phyloP scores from a whole-genome alignment of 1,140 invertebrate species.

The Papilio xuthus region DNA sequence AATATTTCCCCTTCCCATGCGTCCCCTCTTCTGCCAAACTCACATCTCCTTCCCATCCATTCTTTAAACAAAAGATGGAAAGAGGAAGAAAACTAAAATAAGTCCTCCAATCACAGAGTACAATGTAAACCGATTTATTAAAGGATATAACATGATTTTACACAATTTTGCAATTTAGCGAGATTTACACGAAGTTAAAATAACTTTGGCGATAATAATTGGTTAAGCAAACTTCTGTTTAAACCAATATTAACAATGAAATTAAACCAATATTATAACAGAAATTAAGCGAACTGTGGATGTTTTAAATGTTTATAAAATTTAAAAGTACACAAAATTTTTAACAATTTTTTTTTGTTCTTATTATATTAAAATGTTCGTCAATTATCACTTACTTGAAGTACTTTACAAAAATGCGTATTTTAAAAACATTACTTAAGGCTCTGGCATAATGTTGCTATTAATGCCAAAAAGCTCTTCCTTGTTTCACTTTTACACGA shows the following conservation, averaged over 20 bases:
- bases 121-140: too few species aligned
- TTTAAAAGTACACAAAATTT: too few species aligned
- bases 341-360: too few species aligned
- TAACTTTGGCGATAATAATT: neutral
- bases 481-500: conserved; percentile 2
- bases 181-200: neutral
- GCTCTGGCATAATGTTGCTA: neutral
- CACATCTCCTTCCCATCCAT: too few species aligned
- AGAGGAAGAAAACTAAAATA: too few species aligned
- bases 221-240: neutral
- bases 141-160: neutral
- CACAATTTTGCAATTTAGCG: neutral
- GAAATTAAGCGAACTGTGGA: neutral
- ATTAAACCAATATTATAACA: neutral
- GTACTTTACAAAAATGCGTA: neutral
- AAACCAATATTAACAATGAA: neutral
- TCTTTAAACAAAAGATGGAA: too few species aligned
- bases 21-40: too few species aligned
- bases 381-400: too few species aligned
- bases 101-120: too few species aligned
- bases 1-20: too few species aligned
- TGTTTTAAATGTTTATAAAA: too few species aligned
- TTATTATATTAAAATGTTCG: too few species aligned
- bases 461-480: conserved; percentile 21
- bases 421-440: neutral